phyloP scores from a whole-genome alignment of 92 coral and sea anemone genomes.

The Phymanthus crucifer region DNA sequence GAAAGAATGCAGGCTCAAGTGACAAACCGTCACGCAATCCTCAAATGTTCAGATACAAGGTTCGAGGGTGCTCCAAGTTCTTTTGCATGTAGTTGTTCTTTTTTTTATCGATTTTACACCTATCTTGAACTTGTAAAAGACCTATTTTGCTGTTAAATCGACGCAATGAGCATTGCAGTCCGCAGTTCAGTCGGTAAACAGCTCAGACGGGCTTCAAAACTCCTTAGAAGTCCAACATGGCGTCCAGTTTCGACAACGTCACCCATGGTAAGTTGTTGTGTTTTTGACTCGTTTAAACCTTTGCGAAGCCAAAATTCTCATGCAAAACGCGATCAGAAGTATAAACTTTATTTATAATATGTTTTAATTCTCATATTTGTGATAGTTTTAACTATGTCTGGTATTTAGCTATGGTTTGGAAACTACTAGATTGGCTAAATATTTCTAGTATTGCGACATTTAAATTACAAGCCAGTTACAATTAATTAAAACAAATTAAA shows the following conservation, averaged over 20 bases:
- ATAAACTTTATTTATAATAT: neutral
- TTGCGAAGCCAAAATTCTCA: neutral
- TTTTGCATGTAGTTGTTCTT: neutral
- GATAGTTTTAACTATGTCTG: no score
- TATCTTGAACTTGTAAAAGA: neutral
- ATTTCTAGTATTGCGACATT: no score
- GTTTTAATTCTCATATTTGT: no score
- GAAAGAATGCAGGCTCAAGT: neutral
- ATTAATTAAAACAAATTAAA: no score
- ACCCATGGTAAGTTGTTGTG: slow-evolving; percentile 5
- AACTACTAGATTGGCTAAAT: no score
- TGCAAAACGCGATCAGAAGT: neutral
- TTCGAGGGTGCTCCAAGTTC: neutral
- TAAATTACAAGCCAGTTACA: no score
- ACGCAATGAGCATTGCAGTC: neutral
- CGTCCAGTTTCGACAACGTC: slow-evolving; percentile 29
- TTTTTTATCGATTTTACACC: no score
- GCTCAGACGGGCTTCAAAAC: neutral
- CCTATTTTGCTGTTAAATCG: neutral
- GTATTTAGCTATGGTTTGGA: no score
- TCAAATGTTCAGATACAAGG: neutral
- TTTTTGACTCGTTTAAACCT: neutral
- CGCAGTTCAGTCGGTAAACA: slow-evolving; percentile 10
- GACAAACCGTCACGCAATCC: neutral
- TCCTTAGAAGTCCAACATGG: slow-evolving; percentile 24